Conservation (phyloP, 2,113 vertebrate species). For the Clarias gariepinus region DNA sequence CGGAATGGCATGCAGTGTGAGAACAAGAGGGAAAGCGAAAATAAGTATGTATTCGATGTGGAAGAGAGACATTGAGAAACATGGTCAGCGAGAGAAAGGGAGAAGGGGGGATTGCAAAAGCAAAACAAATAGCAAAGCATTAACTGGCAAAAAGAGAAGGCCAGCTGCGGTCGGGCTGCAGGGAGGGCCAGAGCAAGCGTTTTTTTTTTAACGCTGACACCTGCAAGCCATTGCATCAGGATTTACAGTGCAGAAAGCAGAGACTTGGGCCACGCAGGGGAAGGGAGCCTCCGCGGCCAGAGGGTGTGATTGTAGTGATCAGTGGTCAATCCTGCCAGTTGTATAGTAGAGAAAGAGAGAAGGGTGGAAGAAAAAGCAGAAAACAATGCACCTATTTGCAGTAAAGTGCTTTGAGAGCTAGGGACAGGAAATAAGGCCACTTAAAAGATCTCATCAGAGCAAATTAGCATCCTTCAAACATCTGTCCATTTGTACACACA, state of each 20-base stretch:
- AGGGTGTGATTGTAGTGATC: conserved; percentile 12
- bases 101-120: conserved; percentile 70
- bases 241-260: conserved; percentile 89
- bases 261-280: conserved; percentile 76
- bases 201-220: conserved; percentile 92
- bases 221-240: conserved; percentile 98
- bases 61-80: conserved; percentile 43
- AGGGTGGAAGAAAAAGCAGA: conserved; percentile 59
- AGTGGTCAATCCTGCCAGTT: conserved; percentile 10
- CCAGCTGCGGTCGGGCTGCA: conserved; percentile 88
- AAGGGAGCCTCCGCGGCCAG: conserved; percentile 37
- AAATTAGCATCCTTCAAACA: conserved; percentile 59
- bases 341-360: not conserved
- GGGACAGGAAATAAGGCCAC: conserved; percentile 78
- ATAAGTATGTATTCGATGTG: conserved; percentile 44
- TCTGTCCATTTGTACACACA: conserved; percentile 61
- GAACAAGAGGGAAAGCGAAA: conserved; percentile 80
- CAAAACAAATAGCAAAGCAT: conserved; percentile 75
- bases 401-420: conserved; percentile 78
- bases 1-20: conserved; percentile 55
- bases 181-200: conserved; percentile 83
- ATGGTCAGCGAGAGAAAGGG: conserved; percentile 64
- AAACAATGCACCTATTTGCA: conserved; percentile 67
- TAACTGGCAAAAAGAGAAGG: conserved; percentile 83
- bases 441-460: conserved; percentile 65